Evolutionary conservation across 2,113 vertebrate species (phyloP).

Genomic region (Centropus bengalensis): DNA sequence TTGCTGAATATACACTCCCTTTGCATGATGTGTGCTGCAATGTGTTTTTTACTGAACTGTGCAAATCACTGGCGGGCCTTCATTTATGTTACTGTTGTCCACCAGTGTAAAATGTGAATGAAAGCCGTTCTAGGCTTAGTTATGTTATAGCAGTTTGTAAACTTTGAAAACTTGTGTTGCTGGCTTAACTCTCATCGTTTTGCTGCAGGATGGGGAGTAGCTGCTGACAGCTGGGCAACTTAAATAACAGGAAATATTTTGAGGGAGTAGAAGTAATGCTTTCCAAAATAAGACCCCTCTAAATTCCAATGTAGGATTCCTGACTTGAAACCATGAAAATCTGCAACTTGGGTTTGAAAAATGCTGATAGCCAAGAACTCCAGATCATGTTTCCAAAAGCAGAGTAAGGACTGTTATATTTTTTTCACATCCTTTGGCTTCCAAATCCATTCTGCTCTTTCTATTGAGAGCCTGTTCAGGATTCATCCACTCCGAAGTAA

Average conservation of each 20-base stretch:
- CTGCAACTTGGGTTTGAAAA: not conserved
- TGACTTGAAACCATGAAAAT: not conserved
- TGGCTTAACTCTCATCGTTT: not conserved
- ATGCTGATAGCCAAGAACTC: not conserved
- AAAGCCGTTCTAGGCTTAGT: not conserved
- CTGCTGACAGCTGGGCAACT: not conserved
- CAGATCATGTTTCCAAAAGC: not conserved
- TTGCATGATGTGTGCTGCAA: not conserved
- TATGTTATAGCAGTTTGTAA: not conserved
- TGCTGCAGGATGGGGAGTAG: not conserved
- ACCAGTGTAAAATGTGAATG: not conserved
- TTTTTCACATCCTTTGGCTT: not conserved
- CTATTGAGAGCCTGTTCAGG: not conserved
- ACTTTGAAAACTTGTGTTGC: not conserved
- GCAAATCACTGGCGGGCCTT: not conserved
- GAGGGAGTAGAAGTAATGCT: not conserved
- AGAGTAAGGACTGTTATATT: not conserved
- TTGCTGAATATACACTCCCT: rapidly evolving
- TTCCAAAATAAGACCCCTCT: not conserved
- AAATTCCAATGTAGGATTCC: not conserved
- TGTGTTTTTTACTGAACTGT: not conserved
- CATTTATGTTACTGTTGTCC: not conserved
- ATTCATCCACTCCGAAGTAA: not conserved
- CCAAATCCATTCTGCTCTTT: not conserved
- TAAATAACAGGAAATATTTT: not conserved